Base-by-base conservation (phyloP, 2,113 vertebrate genomes). In the Platycercus adscitus region DNA sequence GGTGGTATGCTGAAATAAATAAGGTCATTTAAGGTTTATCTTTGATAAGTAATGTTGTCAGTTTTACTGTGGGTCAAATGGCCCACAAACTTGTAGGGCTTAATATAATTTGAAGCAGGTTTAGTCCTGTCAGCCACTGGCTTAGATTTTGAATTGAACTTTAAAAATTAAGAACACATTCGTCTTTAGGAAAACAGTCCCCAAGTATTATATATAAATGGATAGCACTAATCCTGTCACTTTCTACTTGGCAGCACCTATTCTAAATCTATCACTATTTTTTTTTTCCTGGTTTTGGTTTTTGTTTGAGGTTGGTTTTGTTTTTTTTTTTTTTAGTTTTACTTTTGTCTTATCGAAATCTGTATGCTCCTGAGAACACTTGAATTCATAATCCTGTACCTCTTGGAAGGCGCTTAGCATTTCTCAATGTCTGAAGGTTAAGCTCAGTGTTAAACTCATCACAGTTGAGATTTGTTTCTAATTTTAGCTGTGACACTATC, bases 401-500 rank as follows among this genome's bases (percentile, higher is more conserved):
- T 90, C 79, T 68, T 93, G 72, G 80, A 86, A 94, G 61, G 41
- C 12, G 1, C 29, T 93, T 46, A 72, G 35, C 60, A 56, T 77
- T 93, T 95, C 78, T 94, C 80, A 90, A 91, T 70, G 72, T 95
- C 78, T 94, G 73, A 89, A 94, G 80, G 77, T 92, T 96, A 85
- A 73, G n/a, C 56, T 93, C 64, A 58, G 60, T 53, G 89, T 76
- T 95, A 86, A 88, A 95, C 94, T 89, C 72, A 81, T 88, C 88
- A 86, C 92, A 92, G 95, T 81, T 92, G 93, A 90, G 92, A 95
- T 64, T 87, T 77, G 49, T 76, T 94, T 94, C 88, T 96, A 94
- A 91, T 89, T 96, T 94, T 93, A 93, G 44, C 53, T 86, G 56
- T 96, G 75, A 88, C 81, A 65, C 77, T 50, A 69, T 85, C 65